Base-by-base conservation (phyloP, 2,797 vertebrate genomes). In the Ataeniobius toweri region DNA sequence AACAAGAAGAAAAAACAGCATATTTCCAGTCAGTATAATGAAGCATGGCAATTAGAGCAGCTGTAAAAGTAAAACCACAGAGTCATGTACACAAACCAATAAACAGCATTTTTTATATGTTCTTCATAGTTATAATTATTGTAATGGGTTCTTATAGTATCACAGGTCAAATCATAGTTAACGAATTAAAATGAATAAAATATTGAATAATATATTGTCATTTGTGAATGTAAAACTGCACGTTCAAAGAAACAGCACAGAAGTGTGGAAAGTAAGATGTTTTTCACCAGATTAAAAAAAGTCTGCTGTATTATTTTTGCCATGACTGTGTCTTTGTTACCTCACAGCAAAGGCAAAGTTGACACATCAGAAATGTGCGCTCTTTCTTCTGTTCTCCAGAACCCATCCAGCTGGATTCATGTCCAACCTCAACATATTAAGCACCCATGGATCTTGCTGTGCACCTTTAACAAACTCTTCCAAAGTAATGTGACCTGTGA, bases 361-460 rank as follows among this genome's bases (percentile, higher is more conserved):
- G 48, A 59, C 13, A 28, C 28, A 80, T 94, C 75, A 95, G 78
- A 94, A 95, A 73, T 92, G 85, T 48, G 93, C 92, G 13, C 94
- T 95, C 80, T 84, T 93, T 58, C 94, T 91, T 72, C 93, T 91
- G 83, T 95, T 93, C 16, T 95, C 94, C 63, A 94, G 55, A 48
- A 96, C 78, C 95, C 95, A 96, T 24, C 82, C 78, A 3, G 91
- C 90, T 0, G 94, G 94, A 78, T 94, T 95, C 86, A 95, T 92
- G 83, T 96, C 95, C 87, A 96, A 31, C 70, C 94, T 91, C 51
- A 96, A 55, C 93, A 96, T 94, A 84, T 88, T 95, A 44, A 94
- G 91, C 71, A 96, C 90, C 94, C 95, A 96, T 0, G 90, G 90
- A 84, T 96, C 94, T 80, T 91, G 88, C 83, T 93, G 87, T 0